phyloP scores from a whole-genome alignment of 2,888 invertebrate genomes.

The Conomelus anceps region DNA sequence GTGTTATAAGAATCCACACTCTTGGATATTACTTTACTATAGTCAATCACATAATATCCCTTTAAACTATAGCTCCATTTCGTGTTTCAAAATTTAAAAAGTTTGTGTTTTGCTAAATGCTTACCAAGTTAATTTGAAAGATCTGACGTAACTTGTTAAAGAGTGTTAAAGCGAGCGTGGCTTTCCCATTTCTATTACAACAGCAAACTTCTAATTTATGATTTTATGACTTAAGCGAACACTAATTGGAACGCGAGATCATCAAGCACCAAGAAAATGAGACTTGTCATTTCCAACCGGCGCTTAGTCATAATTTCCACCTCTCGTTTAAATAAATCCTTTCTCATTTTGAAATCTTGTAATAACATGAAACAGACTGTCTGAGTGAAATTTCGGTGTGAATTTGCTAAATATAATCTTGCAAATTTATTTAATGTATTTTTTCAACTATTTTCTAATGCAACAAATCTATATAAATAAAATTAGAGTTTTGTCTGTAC shows the following conservation, averaged over 20 bases:
- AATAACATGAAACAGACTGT: no score
- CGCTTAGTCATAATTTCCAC: not conserved
- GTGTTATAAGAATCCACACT: no score
- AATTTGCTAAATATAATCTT: no score
- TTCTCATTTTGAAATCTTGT: not conserved
- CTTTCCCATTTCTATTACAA: not conserved
- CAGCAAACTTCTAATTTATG: not conserved
- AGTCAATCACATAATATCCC: no score
- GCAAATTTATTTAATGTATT: no score
- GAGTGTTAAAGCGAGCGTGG: not conserved
- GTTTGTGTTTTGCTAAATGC: not conserved
- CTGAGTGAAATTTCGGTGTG: no score
- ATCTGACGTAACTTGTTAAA: not conserved
- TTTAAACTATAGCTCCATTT: no score
- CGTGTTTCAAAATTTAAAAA: no score
- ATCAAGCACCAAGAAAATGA: not conserved
- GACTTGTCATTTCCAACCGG: not conserved
- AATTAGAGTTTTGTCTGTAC: no score
- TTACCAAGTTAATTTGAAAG: not conserved
- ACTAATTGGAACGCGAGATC: not conserved
- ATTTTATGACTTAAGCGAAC: not conserved
- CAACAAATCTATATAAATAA: no score
- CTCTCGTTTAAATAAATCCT: not conserved
- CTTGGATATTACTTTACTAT: no score
- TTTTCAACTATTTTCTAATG: no score